Conservation (phyloP, 1,140 invertebrate genomes). For the Drosophila prosaltans region DNA sequence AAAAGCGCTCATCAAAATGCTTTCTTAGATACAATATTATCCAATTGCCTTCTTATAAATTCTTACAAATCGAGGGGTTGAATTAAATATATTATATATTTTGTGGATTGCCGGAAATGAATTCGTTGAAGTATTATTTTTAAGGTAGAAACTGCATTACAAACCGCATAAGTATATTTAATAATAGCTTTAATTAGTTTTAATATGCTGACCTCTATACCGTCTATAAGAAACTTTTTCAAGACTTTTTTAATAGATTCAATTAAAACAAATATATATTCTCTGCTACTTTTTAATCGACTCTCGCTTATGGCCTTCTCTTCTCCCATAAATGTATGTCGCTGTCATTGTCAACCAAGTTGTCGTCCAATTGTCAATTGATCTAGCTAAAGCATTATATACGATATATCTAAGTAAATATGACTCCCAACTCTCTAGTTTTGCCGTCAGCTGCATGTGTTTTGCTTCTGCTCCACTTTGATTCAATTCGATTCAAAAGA, state of each 20-base stretch:
- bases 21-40: constrained; percentile 53
- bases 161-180: too few species aligned
- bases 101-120: too few species aligned
- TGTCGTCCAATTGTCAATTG: constrained; percentile 54
- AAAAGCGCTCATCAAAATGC: constrained; percentile 33
- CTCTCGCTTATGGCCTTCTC: constrained; percentile 25
- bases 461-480: constrained; percentile 60
- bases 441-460: constrained; percentile 25
- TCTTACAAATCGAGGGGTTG: not conserved
- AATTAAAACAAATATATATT: not conserved
- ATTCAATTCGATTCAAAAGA: constrained; percentile 34
- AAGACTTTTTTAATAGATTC: not conserved
- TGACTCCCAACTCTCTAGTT: constrained; percentile 36
- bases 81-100: not conserved
- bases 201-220: not conserved
- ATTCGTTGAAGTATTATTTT: not conserved
- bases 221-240: too few species aligned
- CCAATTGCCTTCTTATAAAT: constrained; percentile 32
- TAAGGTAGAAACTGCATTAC: too few species aligned
- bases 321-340: constrained; percentile 46
- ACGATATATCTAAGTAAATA: constrained; percentile 38
- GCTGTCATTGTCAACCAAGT: constrained; percentile 29
- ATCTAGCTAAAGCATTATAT: constrained; percentile 52
- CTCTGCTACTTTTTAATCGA: constrained; percentile 3
- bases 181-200: not conserved